Base-by-base conservation (phyloP, 2,888 invertebrate genomes). In the Agelastica alni region DNA sequence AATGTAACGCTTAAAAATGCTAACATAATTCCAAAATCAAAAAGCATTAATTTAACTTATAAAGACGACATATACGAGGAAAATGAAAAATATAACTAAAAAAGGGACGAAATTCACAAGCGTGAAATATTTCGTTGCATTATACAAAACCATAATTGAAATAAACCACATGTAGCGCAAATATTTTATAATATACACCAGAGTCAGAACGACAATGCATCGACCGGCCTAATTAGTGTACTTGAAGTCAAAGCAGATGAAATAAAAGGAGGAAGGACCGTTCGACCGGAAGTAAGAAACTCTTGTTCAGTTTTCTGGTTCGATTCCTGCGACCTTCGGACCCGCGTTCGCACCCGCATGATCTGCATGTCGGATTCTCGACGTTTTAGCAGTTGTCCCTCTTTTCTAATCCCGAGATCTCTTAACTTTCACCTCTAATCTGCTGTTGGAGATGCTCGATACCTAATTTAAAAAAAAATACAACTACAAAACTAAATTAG, bases 281-380 rank as follows among this genome's bases (percentile, higher is more conserved):
- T 32, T 39, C 64, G 60, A 60, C 63, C 68, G 68, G 68, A 69
- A 69, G 66, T 66, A 66, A 66, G 67, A 63, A 68, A 67, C 64
- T 69, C 65, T 66, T 61, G 63, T 63, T 64, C 65, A 62, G 64
- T 66, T 65, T 66, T 64, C 43, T 44, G 44, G 43, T 51, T 51
- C 30, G 30, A 59, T 4, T 36, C 46, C 36, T 16, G 28, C 46
- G 26, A 22, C 28, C 62, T 62, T 61, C 58, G 60, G 62, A 58
- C 58, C 65, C 59, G 60, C 60, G 64, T 64, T 59, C 63, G 51
- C 63, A 61, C 64, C 66, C 65, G 65, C 65, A 64, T 61, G 65
- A 70, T 70, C 68, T 70, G 65, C 68, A 70, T 70, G 62, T 65
- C 60, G 54, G 44, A 53, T 22, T 45, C 32, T 43, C 43, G 31